Conservation (phyloP, 1,140 invertebrate genomes). For the Nasonia vitripennis region DNA sequence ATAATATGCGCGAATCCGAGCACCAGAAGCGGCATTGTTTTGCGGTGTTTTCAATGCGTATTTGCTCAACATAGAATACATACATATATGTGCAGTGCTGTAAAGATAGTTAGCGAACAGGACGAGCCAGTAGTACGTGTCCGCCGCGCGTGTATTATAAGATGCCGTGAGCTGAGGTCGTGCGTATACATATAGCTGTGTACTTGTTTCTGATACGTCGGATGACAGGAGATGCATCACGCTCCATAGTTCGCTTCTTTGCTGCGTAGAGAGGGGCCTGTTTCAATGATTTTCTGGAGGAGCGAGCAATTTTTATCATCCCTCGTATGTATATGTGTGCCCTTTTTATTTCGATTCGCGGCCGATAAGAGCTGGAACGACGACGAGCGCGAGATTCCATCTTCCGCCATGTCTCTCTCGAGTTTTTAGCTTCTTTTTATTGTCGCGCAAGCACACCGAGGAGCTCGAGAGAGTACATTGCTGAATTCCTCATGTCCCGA, state of each 20-base stretch:
- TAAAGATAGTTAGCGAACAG: not conserved
- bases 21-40: constrained; percentile 29
- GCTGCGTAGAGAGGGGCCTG: constrained; percentile 4
- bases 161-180: not conserved
- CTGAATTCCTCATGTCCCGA: constrained; percentile 55
- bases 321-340: no score
- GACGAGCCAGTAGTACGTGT: not conserved
- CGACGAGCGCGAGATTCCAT: constrained; percentile 30
- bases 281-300: constrained; percentile 40
- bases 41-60: constrained; percentile 41
- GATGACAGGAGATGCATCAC: constrained; percentile 62
- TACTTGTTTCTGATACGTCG: constrained; percentile 35
- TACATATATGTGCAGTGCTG: not conserved
- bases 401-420: not conserved
- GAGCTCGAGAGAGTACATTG: not conserved
- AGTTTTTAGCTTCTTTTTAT: constrained; percentile 39
- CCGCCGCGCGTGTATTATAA: constrained; percentile 18
- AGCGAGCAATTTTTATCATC: no score
- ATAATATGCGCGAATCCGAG: not conserved
- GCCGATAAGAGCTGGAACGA: constrained; percentile 1
- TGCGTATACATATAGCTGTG: constrained; percentile 57
- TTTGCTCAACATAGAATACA: constrained; percentile 25
- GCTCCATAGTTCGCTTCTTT: constrained; percentile 40
- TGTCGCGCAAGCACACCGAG: not conserved
- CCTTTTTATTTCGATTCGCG: not conserved